A percentile compares a stretch with the other conserved stretches of the same genome.
These are phyloP conservation scores for Eleginops maclovinus DNA, from an alignment of 2,113 vertebrate species.

Conservation along the genomic window DNA sequence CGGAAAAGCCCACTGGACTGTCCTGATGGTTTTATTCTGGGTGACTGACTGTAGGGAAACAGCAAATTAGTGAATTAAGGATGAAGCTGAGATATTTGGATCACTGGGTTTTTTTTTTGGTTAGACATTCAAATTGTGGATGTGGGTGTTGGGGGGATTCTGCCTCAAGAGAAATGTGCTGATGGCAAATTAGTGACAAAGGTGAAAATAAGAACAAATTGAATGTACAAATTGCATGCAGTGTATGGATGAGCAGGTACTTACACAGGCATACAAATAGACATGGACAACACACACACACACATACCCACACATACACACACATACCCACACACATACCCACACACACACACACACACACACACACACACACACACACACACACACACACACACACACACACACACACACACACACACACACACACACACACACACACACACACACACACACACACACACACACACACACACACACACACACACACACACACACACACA, in stretches of 20 bases:
- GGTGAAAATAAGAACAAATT: conserved; percentile 45
- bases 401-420: background rate
- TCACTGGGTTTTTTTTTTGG: conserved; percentile 61
- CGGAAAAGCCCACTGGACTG: conserved; percentile 77
- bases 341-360: background rate
- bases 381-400: background rate
- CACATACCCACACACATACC: background rate
- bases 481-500: background rate
- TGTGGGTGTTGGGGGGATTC: background rate
- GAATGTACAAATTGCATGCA: conserved; percentile 23
- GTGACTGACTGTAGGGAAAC: conserved; percentile 74
- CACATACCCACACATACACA: too few relatives aligned
- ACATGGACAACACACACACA: background rate
- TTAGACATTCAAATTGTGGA: conserved; percentile 41
- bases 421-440: background rate
- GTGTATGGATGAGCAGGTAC: background rate
- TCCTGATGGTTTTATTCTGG: conserved; percentile 78
- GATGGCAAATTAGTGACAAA: conserved; percentile 48
- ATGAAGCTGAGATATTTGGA: conserved; percentile 66
- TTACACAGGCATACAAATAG: background rate
- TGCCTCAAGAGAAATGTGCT: conserved; percentile 28
- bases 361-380: background rate
- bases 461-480: background rate
- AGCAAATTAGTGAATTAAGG: conserved; percentile 78
- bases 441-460: background rate